phyloP scores from a whole-genome alignment of 1,140 invertebrate species.

The Hesperophylax magnus region DNA sequence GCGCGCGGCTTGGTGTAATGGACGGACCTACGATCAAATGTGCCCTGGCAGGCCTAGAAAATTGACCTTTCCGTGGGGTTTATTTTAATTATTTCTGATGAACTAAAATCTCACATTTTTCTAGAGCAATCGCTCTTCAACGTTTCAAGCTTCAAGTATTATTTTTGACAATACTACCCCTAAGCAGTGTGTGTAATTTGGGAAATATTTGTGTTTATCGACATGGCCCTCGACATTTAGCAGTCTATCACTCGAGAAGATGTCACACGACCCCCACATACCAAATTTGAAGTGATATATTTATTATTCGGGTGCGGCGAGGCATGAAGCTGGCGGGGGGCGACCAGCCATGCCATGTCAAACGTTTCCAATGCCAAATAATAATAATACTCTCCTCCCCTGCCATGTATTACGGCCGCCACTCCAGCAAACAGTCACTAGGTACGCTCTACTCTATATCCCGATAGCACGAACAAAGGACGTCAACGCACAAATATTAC shows the following conservation, averaged over 20 bases:
- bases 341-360: slow-evolving; percentile 14
- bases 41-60: too few relatives aligned
- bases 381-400: not conserved
- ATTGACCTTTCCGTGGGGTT: too few relatives aligned
- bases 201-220: not conserved
- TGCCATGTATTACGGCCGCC: not conserved
- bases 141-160: too few relatives aligned
- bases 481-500: too few relatives aligned
- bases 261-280: slow-evolving; percentile 3
- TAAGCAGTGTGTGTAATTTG: too few relatives aligned
- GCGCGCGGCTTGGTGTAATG: too few relatives aligned
- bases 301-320: slow-evolving; percentile 39
- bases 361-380: slow-evolving; percentile 46
- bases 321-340: not conserved
- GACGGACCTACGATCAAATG: too few relatives aligned
- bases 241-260: not conserved
- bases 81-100: too few relatives aligned
- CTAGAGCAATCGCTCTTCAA: too few relatives aligned
- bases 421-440: not conserved
- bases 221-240: slow-evolving; percentile 6
- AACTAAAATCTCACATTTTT: too few relatives aligned
- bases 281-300: slow-evolving; percentile 40
- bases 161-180: too few relatives aligned
- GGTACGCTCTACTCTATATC: not conserved
- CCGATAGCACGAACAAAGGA: slow-evolving; percentile 17